phyloP scores from a whole-genome alignment of 2,113 vertebrate species.

The Verasper variegatus region DNA sequence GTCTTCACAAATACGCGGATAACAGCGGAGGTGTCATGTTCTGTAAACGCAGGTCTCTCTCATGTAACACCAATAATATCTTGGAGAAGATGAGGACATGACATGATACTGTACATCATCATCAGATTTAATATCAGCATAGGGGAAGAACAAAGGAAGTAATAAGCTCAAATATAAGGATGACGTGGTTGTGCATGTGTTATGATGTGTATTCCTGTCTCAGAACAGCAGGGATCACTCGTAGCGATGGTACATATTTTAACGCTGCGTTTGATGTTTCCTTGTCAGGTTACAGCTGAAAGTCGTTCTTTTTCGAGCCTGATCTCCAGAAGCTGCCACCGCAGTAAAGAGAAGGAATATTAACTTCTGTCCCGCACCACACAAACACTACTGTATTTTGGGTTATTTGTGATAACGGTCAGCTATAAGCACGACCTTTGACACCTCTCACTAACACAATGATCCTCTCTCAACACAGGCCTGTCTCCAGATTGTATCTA shows the following conservation, averaged over 20 bases:
- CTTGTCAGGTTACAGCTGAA: constrained; percentile 25
- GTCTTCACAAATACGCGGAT: constrained; percentile 27
- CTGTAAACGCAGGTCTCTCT: constrained; percentile 37
- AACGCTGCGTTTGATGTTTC: constrained; percentile 16
- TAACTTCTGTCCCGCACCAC: constrained; percentile 37
- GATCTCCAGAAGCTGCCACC: constrained; percentile 43
- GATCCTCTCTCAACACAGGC: constrained; percentile 42
- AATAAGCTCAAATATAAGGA: constrained; percentile 32
- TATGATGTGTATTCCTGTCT: constrained; percentile 60
- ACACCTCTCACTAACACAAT: constrained; percentile 44
- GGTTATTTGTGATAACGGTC: constrained; percentile 42
- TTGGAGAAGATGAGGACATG: constrained; percentile 24
- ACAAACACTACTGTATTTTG: constrained; percentile 38
- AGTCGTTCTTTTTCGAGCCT: constrained; percentile 20
- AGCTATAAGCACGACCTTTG: constrained; percentile 25
- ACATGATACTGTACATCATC: constrained; percentile 31
- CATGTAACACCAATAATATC: constrained; percentile 29
- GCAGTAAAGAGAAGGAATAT: constrained; percentile 63
- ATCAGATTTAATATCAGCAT: constrained; percentile 38
- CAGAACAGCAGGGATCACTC: constrained; percentile 49
- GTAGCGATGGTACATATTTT: constrained; percentile 1
- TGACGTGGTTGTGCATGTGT: constrained; percentile 29
- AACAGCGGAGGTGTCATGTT: constrained; percentile 21
- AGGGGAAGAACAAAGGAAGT: constrained; percentile 25
- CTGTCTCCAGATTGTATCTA: constrained; percentile 51